Evolutionary conservation across 2,797 vertebrate genomes (phyloP).

Genomic region (Octomys mimax): DNA sequence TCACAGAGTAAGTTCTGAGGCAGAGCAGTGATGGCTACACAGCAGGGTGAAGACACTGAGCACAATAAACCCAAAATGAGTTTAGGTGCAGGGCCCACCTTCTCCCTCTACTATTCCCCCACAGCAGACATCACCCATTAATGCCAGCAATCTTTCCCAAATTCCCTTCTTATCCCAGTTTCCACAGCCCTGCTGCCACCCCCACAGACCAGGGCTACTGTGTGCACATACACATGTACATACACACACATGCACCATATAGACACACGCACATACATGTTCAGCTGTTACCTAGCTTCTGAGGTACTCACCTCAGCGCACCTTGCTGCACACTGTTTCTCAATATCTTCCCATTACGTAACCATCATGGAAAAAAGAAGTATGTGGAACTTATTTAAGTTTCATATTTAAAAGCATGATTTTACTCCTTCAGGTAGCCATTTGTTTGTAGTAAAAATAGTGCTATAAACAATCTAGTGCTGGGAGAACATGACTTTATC

Average conservation of each 20-base stretch:
- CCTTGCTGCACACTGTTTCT: not conserved
- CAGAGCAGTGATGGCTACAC: not conserved
- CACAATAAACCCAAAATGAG: not conserved
- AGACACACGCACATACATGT: not conserved
- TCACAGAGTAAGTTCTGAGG: not conserved
- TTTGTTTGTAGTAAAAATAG: slow-evolving; percentile 47
- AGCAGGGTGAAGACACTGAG: not conserved
- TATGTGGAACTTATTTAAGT: slow-evolving; percentile 10
- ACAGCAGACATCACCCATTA: not conserved
- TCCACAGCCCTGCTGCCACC: not conserved
- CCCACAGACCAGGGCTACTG: not conserved
- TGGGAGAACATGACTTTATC: slow-evolving; percentile 60
- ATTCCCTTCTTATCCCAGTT: not conserved
- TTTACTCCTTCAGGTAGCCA: slow-evolving; percentile 18
- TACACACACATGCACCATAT: no score
- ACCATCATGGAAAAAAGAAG: not conserved
- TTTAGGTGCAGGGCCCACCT: not conserved
- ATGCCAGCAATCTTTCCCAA: not conserved
- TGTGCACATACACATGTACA: no score
- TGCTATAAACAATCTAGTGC: slow-evolving; percentile 41
- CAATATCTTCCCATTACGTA: not conserved
- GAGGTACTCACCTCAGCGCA: not conserved
- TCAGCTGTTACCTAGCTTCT: not conserved
- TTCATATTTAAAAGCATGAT: slow-evolving; percentile 57
- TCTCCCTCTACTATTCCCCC: not conserved